Evolutionary conservation across 2,888 invertebrate genomes (phyloP), one percentile per base, ranked within the genome.

Genomic region (Leucozona laternaria): DNA sequence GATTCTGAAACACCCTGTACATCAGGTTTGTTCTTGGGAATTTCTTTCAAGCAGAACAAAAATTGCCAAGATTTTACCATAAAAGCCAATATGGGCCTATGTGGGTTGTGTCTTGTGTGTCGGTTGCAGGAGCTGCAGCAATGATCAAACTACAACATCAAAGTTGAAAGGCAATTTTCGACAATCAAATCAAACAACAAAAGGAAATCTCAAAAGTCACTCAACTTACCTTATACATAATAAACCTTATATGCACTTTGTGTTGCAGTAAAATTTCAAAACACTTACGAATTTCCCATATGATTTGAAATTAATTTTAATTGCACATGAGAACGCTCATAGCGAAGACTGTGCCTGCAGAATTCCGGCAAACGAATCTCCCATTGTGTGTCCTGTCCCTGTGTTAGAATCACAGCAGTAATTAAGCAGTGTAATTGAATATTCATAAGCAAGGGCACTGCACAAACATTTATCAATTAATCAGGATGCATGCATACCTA

Each of bases 341-440:
- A 28, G 55, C 4, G 10, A 11, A 31, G 6, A 17, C 31, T 20
- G 11, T 20, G 11, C n/a, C 15, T 31, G 31, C 57, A 57, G 11
- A 17, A 17, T 57, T 17, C 17, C 34, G 13, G n/a, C 8, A 17
- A 31, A 34, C 57, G 11, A 57, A 13, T 53, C 57, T 11, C 4
- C 31, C 17, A 34, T 57, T 57, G 31, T 57, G 17, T 57, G 4
- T 1, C 4, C 4, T 50, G 10, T 48, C 22, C 8, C n/a, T 31
- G 28, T 17, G n/a, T 31, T 55, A 17, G 31, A n/a, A n/a, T n/a
- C 57, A 11, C 57, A n/a, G 31, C 57, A 57, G 31, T 57, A 57
- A 57, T 57, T 20, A 57, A 57, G 34, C 57, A 11, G 17, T 57
- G 57, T 57, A 57, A 57, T 57, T 57, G 57, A 57, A 57, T 57